A percentile compares a stretch with the other conserved stretches of the same genome.
phyloP scores from a whole-genome alignment of 2,113 vertebrate species.

The cat (Felis catus) region F.catus_Fca126_mat1.0 CM031421.1:13252001-13252500 shows the following conservation, averaged over 20 bases:
- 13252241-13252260: not conserved
- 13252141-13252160: slow-evolving; percentile 46
- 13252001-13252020: slow-evolving; percentile 77
- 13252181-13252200: not conserved
- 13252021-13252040: slow-evolving; percentile 79
- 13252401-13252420: not conserved
- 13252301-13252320: not conserved
- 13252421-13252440: not conserved
- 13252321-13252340: not conserved
- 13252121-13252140: slow-evolving; percentile 55
- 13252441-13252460: not conserved
- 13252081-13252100: slow-evolving; percentile 66
- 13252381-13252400: not conserved
- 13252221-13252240: not conserved
- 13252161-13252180: not conserved
- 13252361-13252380: not conserved
- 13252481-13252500: not conserved
- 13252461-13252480: not conserved
- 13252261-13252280: slow-evolving; percentile 21
- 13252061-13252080: slow-evolving; percentile 39
- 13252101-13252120: slow-evolving; percentile 56
- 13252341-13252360: not conserved
- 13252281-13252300: not conserved
- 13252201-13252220: slow-evolving; percentile 12
- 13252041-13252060: slow-evolving; percentile 67